Evolutionary conservation across 1,140 invertebrate species (phyloP).

Genomic region (Trichonephila clavata): DNA sequence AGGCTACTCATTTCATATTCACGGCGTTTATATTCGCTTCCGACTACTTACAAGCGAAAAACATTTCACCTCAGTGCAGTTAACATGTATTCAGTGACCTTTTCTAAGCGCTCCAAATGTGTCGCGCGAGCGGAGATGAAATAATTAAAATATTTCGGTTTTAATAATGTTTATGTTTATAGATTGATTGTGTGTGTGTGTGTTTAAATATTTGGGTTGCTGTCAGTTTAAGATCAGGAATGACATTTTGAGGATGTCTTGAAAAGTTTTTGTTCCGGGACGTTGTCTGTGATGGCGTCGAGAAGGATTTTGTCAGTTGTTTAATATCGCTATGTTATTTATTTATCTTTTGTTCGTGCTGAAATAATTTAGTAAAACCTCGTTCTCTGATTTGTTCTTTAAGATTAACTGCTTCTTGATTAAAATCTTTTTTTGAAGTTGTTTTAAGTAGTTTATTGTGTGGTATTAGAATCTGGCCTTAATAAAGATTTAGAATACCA

Average conservation of each 20-base stretch:
- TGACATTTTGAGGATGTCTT: background rate
- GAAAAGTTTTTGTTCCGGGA: background rate
- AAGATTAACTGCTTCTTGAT: too few species aligned
- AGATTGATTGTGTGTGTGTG: background rate
- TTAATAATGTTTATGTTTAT: background rate
- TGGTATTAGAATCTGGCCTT: too few species aligned
- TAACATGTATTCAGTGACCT: background rate
- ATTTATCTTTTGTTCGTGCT: too few species aligned
- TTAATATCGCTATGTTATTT: too few species aligned
- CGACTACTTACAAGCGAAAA: background rate
- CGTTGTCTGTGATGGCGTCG: too few species aligned
- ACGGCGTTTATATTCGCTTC: background rate
- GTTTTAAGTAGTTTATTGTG: too few species aligned
- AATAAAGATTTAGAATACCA: too few species aligned
- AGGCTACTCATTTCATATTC: background rate
- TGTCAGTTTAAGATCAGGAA: background rate
- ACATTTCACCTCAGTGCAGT: background rate
- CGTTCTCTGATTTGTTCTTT: too few species aligned
- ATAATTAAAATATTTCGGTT: background rate
- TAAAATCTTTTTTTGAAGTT: too few species aligned
- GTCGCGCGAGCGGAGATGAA: background rate
- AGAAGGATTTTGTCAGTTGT: too few species aligned
- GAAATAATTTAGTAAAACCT: too few species aligned
- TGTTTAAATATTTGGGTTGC: background rate
- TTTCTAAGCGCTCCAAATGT: background rate